Evolutionary conservation across 2,113 vertebrate species (phyloP).

Genomic region (Reinhardtius hippoglossoides): DNA sequence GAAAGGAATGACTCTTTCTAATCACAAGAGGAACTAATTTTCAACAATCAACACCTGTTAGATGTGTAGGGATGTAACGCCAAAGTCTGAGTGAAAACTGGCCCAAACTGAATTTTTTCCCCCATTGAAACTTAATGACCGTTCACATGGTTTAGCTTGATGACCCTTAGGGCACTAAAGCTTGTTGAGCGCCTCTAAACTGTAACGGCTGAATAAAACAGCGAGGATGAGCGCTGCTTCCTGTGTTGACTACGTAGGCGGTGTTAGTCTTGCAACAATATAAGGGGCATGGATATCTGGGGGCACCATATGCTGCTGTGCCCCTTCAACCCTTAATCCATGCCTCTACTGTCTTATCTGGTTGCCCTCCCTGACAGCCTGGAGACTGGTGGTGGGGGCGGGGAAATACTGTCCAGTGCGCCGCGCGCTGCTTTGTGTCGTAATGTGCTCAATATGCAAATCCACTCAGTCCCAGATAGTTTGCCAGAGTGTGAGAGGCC

Average conservation of each 20-base stretch:
- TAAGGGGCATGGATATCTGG: conserved; percentile 47
- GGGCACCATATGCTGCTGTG: conserved; percentile 64
- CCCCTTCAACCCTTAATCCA: conserved; percentile 66
- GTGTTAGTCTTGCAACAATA: conserved; percentile 24
- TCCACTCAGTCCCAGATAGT: conserved; percentile 34
- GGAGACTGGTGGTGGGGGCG: conserved; percentile 35
- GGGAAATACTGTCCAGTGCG: conserved; percentile 25
- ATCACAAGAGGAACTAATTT: too few relatives aligned
- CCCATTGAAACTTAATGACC: not conserved
- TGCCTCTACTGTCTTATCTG: conserved; percentile 53
- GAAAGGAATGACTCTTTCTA: too few relatives aligned
- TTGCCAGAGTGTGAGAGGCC: conserved; percentile 37
- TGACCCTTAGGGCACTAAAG: not conserved
- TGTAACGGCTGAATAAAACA: conserved; percentile 11
- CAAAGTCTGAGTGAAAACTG: not conserved
- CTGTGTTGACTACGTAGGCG: conserved; percentile 15
- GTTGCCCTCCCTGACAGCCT: conserved; percentile 44
- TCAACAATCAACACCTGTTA: not conserved
- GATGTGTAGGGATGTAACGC: not conserved
- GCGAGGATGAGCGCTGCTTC: not conserved
- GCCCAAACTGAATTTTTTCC: not conserved
- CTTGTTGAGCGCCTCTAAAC: not conserved
- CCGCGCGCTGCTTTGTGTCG: conserved; percentile 37
- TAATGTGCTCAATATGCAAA: conserved; percentile 43
- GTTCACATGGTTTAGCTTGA: not conserved